Evolutionary conservation across 1,140 invertebrate genomes (phyloP).

Genomic region (Heliconius nattereri): DNA sequence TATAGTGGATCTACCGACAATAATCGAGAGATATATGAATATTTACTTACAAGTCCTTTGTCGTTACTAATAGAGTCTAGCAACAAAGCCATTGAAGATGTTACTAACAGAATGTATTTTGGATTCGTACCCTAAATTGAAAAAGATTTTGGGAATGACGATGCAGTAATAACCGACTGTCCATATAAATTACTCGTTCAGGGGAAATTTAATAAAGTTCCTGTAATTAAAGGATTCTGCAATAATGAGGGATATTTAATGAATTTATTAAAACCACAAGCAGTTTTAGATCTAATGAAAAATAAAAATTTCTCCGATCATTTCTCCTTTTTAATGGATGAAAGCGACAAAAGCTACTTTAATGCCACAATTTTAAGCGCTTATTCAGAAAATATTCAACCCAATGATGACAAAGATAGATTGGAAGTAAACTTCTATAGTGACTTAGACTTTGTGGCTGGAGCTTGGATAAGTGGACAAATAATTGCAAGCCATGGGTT

Average conservation of each 20-base stretch:
- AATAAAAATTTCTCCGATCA: conserved; percentile 47
- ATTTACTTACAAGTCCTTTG: conserved; percentile 37
- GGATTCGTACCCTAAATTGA: conserved; percentile 66
- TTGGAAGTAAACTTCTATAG: conserved; percentile 55
- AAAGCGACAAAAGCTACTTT: conserved; percentile 36
- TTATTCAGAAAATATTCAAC: conserved; percentile 42
- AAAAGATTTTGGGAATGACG: conserved; percentile 61
- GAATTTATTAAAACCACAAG: conserved; percentile 35
- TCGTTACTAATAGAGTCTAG: conserved; percentile 28
- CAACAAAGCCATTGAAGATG: conserved; percentile 32
- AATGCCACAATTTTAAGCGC: conserved; percentile 49
- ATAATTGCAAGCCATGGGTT: conserved; percentile 55
- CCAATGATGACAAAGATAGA: conserved; percentile 39
- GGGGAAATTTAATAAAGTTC: conserved; percentile 74
- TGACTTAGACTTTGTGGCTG: conserved; percentile 73
- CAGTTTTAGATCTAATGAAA: conserved; percentile 37
- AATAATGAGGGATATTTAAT: conserved; percentile 70
- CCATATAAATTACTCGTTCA: conserved; percentile 77
- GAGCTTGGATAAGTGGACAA: conserved; percentile 60
- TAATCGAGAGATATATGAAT: conserved; percentile 41
- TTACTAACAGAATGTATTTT: conserved; percentile 38
- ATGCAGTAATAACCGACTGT: conserved; percentile 80
- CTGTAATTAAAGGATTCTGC: conserved; percentile 79
- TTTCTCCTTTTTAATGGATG: conserved; percentile 46
- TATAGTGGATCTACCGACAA: conserved; percentile 44